Conservation (phyloP, 1,140 invertebrate genomes). For the Aethina tumida region DNA sequence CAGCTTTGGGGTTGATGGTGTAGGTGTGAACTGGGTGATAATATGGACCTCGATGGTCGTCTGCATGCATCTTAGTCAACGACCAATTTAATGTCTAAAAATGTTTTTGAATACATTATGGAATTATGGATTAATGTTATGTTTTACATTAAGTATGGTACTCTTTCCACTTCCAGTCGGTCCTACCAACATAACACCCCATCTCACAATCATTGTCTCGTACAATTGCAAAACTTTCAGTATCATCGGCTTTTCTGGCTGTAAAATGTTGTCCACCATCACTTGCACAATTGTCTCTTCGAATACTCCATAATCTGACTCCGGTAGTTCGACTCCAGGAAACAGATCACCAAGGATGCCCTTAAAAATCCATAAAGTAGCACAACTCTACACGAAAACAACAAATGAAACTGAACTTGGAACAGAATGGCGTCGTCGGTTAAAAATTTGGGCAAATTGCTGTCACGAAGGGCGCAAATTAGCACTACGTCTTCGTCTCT, state of each 20-base stretch:
- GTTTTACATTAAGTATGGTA: conserved; percentile 50
- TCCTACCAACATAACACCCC: conserved; percentile 90
- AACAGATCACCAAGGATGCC: conserved; percentile 87
- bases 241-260: conserved; percentile 54
- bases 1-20: conserved; percentile 79
- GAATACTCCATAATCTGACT: conserved; percentile 67
- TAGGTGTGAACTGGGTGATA: conserved; percentile 56
- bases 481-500: conserved; percentile 69
- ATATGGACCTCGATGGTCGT: conserved; percentile 42
- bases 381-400: background rate
- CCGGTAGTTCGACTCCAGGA: conserved; percentile 68
- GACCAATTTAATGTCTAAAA: conserved; percentile 55
- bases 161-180: conserved; percentile 78
- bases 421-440: conserved; percentile 76
- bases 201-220: conserved; percentile 85
- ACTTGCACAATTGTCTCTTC: conserved; percentile 45
- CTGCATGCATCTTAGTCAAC: conserved; percentile 48
- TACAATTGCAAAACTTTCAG: conserved; percentile 77
- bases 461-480: conserved; percentile 77
- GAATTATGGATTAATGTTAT: background rate
- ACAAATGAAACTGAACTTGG: conserved; percentile 22
- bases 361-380: conserved; percentile 30
- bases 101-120: background rate
- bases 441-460: conserved; percentile 88
- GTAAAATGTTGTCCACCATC: conserved; percentile 45